Evolutionary conservation across 2,888 invertebrate genomes (phyloP).

Genomic region (Parnassius glacialis): DNA sequence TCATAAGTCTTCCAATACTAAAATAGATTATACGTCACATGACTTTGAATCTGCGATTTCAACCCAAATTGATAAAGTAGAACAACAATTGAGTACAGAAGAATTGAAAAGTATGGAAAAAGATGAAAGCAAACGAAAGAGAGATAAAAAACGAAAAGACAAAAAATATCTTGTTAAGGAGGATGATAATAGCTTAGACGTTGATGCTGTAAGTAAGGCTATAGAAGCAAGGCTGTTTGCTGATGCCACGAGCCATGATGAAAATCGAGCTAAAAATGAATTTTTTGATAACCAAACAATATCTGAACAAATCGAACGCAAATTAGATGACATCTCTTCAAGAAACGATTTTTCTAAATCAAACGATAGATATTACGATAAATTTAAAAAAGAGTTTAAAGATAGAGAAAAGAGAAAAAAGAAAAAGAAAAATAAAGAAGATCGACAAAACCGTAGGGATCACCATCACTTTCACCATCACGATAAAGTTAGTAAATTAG

Average conservation of each 20-base stretch:
- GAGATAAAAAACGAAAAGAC: slow-evolving; percentile 83
- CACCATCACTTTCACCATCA: slow-evolving; percentile 85
- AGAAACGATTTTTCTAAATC: slow-evolving; percentile 30
- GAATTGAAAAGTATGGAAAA: slow-evolving; percentile 64
- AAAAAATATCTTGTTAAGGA: slow-evolving; percentile 80
- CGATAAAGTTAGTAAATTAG: slow-evolving; percentile 64
- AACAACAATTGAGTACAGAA: slow-evolving; percentile 35
- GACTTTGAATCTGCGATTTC: slow-evolving; percentile 43
- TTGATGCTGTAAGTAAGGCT: slow-evolving; percentile 90
- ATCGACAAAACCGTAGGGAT: slow-evolving; percentile 84
- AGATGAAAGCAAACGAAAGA: slow-evolving; percentile 81
- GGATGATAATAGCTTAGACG: slow-evolving; percentile 90
- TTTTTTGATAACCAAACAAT: slow-evolving; percentile 42
- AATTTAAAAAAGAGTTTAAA: slow-evolving; percentile 81
- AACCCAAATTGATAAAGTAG: slow-evolving; percentile 38
- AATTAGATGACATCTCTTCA: slow-evolving; percentile 52
- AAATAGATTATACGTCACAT: slow-evolving; percentile 48
- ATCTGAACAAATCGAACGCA: slow-evolving; percentile 77
- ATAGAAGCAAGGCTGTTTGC: slow-evolving; percentile 90
- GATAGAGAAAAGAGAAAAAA: slow-evolving; percentile 93
- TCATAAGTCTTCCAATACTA: slow-evolving; percentile 40
- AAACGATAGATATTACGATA: slow-evolving; percentile 44
- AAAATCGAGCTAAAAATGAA: slow-evolving; percentile 52
- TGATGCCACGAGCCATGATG: slow-evolving; percentile 59
- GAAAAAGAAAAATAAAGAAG: slow-evolving; percentile 90